Base-by-base conservation (phyloP, 2,888 invertebrate genomes). In the Ennomos erosarius region DNA sequence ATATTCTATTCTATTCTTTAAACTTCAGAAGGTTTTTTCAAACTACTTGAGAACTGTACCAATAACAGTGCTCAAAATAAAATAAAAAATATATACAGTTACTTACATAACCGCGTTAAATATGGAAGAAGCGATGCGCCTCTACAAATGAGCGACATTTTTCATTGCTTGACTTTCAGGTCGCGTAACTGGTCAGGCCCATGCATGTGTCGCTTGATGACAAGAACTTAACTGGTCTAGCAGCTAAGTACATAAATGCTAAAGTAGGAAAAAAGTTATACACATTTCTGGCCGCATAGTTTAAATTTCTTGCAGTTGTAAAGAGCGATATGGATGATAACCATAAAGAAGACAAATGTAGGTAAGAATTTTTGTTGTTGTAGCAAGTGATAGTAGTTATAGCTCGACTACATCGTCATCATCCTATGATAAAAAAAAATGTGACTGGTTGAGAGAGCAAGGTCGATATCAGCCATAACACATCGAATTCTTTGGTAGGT, bases 211-310 rank as follows among this genome's bases (percentile, higher is more conserved):
- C 69, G 65, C 70, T 82, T 77, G 78, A 80, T 73, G 70, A 75
- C 82, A 84, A 79, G 79, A 82, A 81, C 16, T 16, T 16, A 16
- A 16, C 79, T 73, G 68, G 72, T 81, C 83, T 77, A 62, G 43
- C 55, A 50, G 55, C 48, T 59, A 56, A 11, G 13, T 36, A 39
- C 10, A 6, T 11, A 34, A 12, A n/a, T n/a, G n/a, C n/a, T n/a
- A n/a, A n/a, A n/a, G n/a, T n/a, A n/a, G 53, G 16, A 53, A 64
- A 62, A 62, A 52, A 50, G 48, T 38, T 12, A 11, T 36, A 52
- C 34, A 26, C 52, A 39, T 56, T 59, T 56, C 45, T 52, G 9
- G 26, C 26, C 47, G 33, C 47, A 51, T 58, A 40, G 16, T 34
- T 58, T 10, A 38, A 60, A 36, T 39, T 38, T 8, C 37, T 37